phyloP scores from a whole-genome alignment of 2,888 invertebrate species.

The Caenorhabditis drosophilae region DNA sequence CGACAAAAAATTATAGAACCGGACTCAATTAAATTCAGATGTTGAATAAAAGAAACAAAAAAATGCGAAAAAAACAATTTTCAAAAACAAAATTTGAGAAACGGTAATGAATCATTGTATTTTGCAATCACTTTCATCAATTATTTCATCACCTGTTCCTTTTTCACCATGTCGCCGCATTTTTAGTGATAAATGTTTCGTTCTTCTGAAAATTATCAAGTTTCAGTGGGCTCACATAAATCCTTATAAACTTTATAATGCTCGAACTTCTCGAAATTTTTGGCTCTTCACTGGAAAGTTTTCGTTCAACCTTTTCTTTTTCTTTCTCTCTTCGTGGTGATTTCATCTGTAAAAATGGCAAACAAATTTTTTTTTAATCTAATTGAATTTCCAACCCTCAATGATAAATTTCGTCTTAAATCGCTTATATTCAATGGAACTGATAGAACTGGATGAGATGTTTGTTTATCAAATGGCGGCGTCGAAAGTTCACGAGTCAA shows the following conservation, averaged over 20 bases:
- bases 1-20: too few relatives aligned
- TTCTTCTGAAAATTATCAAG: constrained; percentile 37
- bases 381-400: constrained; percentile 28
- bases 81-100: neutral
- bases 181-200: constrained; percentile 61
- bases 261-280: constrained; percentile 46
- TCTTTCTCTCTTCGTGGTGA: constrained; percentile 45
- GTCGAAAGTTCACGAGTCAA: constrained; percentile 23
- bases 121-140: constrained; percentile 54
- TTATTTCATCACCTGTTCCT: constrained; percentile 30
- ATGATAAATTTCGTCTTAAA: constrained; percentile 50
- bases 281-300: constrained; percentile 36
- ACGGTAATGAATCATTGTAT: constrained; percentile 29
- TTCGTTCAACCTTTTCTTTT: constrained; percentile 37
- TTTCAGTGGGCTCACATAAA: neutral
- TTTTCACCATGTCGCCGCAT: constrained; percentile 58
- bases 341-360: too few relatives aligned
- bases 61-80: too few relatives aligned
- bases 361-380: constrained; percentile 4
- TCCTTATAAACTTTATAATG: constrained; percentile 28
- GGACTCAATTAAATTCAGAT: too few relatives aligned
- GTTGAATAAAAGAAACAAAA: too few relatives aligned
- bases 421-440: constrained; percentile 37
- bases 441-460: constrained; percentile 35
- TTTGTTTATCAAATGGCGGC: constrained; percentile 38